These are phyloP conservation scores for Amblyopsis rosae DNA, from an alignment of 2,113 vertebrate species.

Conservation along the genomic window DNA sequence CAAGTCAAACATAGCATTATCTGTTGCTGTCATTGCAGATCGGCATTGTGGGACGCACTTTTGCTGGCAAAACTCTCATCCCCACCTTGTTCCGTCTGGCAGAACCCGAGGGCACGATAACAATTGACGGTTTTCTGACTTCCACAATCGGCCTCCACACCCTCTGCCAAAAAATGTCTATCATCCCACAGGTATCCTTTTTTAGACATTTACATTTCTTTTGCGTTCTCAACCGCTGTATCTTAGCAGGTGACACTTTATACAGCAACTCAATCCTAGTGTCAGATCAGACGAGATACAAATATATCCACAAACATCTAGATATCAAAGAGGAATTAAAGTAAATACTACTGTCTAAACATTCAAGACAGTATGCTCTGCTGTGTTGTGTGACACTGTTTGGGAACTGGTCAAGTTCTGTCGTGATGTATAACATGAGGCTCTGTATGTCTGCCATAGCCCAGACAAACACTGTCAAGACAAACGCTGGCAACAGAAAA, in stretches of 20 bases:
- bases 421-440: slow-evolving; percentile 16
- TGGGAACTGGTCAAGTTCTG: slow-evolving; percentile 19
- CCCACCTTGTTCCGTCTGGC: slow-evolving; percentile 90
- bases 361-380: neutral
- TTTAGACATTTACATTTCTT: neutral
- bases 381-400: neutral
- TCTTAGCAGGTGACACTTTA: slow-evolving; percentile 1
- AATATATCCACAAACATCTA: neutral
- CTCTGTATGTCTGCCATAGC: slow-evolving; percentile 23
- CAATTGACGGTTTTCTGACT: slow-evolving; percentile 87
- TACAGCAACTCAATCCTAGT: neutral
- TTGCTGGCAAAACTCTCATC: slow-evolving; percentile 91
- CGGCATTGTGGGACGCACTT: slow-evolving; percentile 92
- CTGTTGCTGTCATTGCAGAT: slow-evolving; percentile 68
- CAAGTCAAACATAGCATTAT: neutral
- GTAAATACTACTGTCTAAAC: neutral
- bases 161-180: slow-evolving; percentile 91
- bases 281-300: neutral
- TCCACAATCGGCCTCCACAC: slow-evolving; percentile 89
- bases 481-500: slow-evolving; percentile 40
- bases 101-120: slow-evolving; percentile 88
- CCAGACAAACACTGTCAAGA: slow-evolving; percentile 28
- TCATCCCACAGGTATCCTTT: slow-evolving; percentile 89
- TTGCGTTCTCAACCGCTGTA: neutral
- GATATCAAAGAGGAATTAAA: neutral